These are phyloP conservation scores for Pteromalus puparum DNA, from an alignment of 1,140 invertebrate genomes.

Conservation along the genomic window DNA sequence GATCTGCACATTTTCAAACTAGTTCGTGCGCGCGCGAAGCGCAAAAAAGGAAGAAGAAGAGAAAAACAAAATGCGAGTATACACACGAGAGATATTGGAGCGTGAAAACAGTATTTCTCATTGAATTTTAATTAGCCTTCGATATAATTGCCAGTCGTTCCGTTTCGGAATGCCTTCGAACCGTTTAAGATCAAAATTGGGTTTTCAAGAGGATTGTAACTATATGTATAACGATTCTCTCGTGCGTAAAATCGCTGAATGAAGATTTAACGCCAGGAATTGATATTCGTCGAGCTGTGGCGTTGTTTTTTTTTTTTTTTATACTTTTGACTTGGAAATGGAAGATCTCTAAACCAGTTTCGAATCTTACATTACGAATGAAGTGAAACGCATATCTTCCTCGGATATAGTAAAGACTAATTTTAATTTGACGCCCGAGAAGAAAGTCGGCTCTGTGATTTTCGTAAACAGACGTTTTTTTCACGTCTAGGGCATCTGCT, in stretches of 20 bases:
- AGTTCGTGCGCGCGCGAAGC: neutral
- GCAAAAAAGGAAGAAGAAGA: neutral
- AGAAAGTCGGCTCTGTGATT: neutral
- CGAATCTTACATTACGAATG: neutral
- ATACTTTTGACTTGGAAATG: neutral
- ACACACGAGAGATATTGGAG: conserved; percentile 21
- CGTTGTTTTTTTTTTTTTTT: neutral
- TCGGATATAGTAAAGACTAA: neutral
- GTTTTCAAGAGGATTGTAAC: neutral
- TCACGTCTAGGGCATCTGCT: neutral
- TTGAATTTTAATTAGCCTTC: conserved; percentile 20
- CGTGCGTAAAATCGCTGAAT: neutral
- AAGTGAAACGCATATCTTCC: neutral
- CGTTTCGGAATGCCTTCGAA: neutral
- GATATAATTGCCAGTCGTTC: neutral
- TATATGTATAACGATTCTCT: neutral
- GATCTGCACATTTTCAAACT: neutral
- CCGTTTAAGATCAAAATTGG: neutral
- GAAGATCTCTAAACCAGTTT: neutral
- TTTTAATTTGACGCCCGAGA: neutral
- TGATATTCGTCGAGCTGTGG: neutral
- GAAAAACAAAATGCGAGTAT: neutral
- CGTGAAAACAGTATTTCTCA: neutral
- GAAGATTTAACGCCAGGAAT: neutral
- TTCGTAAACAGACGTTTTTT: neutral